Conservation (phyloP, 2,888 invertebrate species). For the Parascotia fuliginaria region DNA sequence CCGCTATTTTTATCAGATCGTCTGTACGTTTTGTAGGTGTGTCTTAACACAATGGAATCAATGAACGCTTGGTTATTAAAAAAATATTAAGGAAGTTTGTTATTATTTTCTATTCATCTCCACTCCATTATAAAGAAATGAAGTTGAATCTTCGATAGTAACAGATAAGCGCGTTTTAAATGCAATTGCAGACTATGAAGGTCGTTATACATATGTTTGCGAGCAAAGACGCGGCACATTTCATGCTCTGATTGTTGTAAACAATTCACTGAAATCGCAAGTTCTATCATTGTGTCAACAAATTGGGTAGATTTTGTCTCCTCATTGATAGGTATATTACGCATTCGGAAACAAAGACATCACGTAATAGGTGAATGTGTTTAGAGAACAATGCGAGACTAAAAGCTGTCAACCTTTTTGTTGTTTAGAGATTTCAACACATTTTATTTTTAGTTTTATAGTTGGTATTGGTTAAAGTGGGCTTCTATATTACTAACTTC, state of each 20-base stretch:
- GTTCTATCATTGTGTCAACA: constrained; percentile 26
- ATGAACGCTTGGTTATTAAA: too few relatives aligned
- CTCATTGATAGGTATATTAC: constrained; percentile 19
- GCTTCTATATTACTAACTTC: neutral
- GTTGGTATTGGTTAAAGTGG: too few relatives aligned
- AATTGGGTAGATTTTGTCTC: constrained; percentile 26
- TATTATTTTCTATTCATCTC: constrained; percentile 4
- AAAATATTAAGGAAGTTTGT: neutral
- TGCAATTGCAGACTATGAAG: constrained; percentile 18
- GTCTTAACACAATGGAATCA: too few relatives aligned
- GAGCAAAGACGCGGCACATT: constrained; percentile 17
- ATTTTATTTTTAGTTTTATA: too few relatives aligned
- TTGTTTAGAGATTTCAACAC: constrained; percentile 9
- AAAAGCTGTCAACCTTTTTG: constrained; percentile 7
- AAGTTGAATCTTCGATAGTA: neutral
- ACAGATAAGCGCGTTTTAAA: neutral
- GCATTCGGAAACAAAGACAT: constrained; percentile 28
- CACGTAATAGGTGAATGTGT: constrained; percentile 30
- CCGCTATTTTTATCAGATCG: too few relatives aligned
- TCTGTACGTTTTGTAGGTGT: too few relatives aligned
- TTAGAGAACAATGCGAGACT: constrained; percentile 8
- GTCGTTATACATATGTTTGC: constrained; percentile 21
- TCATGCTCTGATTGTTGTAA: constrained; percentile 30
- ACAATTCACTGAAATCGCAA: constrained; percentile 28
- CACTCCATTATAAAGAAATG: neutral